Base-by-base conservation (phyloP, 2,113 vertebrate species). In the Fukomys damarensis region DNA sequence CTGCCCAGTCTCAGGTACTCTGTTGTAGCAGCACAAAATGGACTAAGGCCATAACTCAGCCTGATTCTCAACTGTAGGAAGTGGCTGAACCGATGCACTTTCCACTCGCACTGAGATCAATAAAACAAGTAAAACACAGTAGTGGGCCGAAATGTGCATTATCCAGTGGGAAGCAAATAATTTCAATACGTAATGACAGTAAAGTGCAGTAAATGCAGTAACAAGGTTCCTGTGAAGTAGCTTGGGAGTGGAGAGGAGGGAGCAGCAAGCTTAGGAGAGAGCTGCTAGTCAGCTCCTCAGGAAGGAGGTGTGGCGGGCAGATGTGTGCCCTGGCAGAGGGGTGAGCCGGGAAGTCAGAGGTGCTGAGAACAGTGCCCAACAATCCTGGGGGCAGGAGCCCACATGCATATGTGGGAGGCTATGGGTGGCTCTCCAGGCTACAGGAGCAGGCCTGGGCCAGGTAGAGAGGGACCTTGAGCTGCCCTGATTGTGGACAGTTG, bases 61-160 rank as follows among this genome's bases (percentile, higher is more conserved):
- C 32, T 63, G 54, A 87, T 68, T 83, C 89, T 86, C 91, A 84
- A 5, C 43, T 56, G 68, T 28, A 58, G 43, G 41, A 85, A 70
- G 0, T 84, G 43, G 38, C 63, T 87, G 43, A 81, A 6, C 79
- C 54, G 30, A 65, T n/a, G 9, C 6, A 81, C n/a, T 70, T 86
- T 80, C 26, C 32, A 49, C 49, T 72, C 58, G 38, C 89, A 54
- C 0, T 46, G 61, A 86, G 66, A 24, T 14, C 52, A 83, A 70
- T 52, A 58, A 70, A 92, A 77, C 35, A 35, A 54, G 20, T 80
- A 26, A 65, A 87, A 70, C 30, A 26, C 0, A 10, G 10, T 1
- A 5, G 24, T 26, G 43, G 17, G n/a, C 74, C 24, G 70, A 41
- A 84, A 41, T 20, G 20, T 17, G 43, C 65, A n/a, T 54, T 88